Evolutionary conservation across 2,113 vertebrate species (phyloP).

Genomic region (Aphelocoma coerulescens): DNA sequence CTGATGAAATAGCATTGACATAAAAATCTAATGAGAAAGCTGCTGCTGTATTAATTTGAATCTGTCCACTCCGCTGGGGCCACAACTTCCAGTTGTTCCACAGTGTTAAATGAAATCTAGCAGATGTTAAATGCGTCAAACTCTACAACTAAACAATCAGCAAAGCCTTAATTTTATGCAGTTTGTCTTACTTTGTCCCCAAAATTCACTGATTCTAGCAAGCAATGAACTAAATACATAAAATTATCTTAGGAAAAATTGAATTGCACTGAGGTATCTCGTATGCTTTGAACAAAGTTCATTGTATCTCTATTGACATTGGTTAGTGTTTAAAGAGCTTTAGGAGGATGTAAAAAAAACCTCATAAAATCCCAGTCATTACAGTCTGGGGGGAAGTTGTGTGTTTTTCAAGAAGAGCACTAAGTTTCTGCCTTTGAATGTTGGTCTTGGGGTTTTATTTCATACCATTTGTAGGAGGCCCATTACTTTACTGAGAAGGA

Average conservation of each 20-base stretch:
- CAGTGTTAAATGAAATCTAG: not conserved
- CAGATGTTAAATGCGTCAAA: not conserved
- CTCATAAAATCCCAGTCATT: constrained; percentile 1
- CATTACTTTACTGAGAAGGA: not conserved
- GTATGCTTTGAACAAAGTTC: not conserved
- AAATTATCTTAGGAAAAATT: constrained; percentile 2
- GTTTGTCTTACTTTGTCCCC: not conserved
- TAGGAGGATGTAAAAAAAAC: not conserved
- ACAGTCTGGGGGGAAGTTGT: not conserved
- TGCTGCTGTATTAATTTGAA: not conserved
- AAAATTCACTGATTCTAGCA: not conserved
- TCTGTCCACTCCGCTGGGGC: not conserved
- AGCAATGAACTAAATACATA: not conserved
- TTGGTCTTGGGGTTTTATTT: not conserved
- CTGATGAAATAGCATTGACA: not conserved
- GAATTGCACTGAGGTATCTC: not conserved
- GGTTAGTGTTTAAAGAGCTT: not conserved
- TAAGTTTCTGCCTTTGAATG: not conserved
- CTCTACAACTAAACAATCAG: not conserved
- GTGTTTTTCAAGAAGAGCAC: not conserved
- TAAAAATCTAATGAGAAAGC: not conserved
- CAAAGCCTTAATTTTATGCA: not conserved
- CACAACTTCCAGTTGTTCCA: not conserved
- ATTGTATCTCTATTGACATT: not conserved
- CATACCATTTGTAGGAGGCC: not conserved